Conservation (phyloP, 2,888 invertebrate species). For the Tenthredo notha region DNA sequence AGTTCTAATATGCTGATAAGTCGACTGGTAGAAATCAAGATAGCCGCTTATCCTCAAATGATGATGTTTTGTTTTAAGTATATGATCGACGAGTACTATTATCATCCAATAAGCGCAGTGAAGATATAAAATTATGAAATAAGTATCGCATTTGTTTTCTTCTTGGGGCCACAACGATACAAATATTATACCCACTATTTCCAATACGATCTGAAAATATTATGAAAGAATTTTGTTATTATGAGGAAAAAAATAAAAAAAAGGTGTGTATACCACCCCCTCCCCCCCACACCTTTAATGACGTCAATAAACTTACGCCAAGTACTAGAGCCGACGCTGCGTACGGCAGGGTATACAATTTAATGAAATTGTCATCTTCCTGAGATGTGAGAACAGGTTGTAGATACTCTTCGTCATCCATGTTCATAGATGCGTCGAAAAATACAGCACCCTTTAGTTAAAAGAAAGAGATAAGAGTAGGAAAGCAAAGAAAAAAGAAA, state of each 20-base stretch:
- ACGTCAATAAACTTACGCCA: constrained; percentile 69
- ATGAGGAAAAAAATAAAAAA: too few species aligned
- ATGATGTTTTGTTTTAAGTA: constrained; percentile 82
- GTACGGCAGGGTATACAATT: constrained; percentile 70
- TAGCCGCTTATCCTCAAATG: constrained; percentile 84
- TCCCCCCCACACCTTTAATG: too few species aligned
- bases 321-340: constrained; percentile 69
- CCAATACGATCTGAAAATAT: constrained; percentile 72
- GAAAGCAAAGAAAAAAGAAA: too few species aligned
- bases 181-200: constrained; percentile 73
- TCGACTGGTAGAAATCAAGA: constrained; percentile 84
- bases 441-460: constrained; percentile 73
- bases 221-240: too few species aligned
- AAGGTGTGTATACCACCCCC: too few species aligned
- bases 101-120: constrained; percentile 74
- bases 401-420: constrained; percentile 75
- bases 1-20: constrained; percentile 81
- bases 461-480: too few species aligned
- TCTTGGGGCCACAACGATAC: constrained; percentile 74
- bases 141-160: constrained; percentile 73
- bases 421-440: constrained; percentile 71
- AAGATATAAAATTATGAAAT: constrained; percentile 74
- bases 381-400: constrained; percentile 71
- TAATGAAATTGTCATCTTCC: constrained; percentile 70
- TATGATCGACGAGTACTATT: constrained; percentile 77